These are phyloP conservation scores for Eleginops maclovinus DNA, from an alignment of 2,113 vertebrate species.

Conservation along the genomic window DNA sequence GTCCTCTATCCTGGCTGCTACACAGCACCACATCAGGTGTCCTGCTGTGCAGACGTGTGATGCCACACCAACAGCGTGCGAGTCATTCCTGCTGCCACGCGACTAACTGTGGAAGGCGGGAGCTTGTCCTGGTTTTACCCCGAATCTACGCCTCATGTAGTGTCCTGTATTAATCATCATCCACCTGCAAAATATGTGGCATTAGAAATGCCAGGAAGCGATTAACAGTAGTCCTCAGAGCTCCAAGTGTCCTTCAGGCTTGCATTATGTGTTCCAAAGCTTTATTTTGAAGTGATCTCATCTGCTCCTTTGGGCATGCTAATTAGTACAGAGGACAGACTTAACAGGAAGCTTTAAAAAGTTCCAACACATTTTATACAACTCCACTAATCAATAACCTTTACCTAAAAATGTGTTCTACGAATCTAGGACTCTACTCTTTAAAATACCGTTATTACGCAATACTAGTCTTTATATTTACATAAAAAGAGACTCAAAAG, in stretches of 20 bases:
- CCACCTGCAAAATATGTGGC: constrained; percentile 2
- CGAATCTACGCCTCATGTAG: constrained; percentile 11
- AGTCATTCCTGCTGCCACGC: constrained; percentile 19
- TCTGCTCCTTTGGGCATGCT: neutral
- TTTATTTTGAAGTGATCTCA: constrained; percentile 25
- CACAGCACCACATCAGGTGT: neutral
- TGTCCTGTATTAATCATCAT: constrained; percentile 24
- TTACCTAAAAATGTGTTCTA: too few relatives aligned
- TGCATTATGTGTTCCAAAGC: constrained; percentile 20
- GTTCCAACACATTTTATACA: too few relatives aligned
- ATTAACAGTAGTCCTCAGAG: constrained; percentile 18
- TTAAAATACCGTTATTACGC: too few relatives aligned
- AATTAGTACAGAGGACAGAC: too few relatives aligned
- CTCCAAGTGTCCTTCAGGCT: constrained; percentile 11
- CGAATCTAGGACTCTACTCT: too few relatives aligned
- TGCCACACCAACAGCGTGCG: constrained; percentile 7
- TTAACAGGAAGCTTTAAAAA: too few relatives aligned
- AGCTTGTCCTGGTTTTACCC: constrained; percentile 26
- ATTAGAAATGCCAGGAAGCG: constrained; percentile 11
- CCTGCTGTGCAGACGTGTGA: constrained; percentile 32
- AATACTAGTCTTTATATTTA: too few relatives aligned
- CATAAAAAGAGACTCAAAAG: too few relatives aligned
- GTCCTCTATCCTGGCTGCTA: constrained; percentile 10
- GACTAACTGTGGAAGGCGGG: constrained; percentile 8
- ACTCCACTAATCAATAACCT: too few relatives aligned